Evolutionary conservation across 92 coral and sea anemone species (phyloP).

Genomic region (Heliopora coerulea): DNA sequence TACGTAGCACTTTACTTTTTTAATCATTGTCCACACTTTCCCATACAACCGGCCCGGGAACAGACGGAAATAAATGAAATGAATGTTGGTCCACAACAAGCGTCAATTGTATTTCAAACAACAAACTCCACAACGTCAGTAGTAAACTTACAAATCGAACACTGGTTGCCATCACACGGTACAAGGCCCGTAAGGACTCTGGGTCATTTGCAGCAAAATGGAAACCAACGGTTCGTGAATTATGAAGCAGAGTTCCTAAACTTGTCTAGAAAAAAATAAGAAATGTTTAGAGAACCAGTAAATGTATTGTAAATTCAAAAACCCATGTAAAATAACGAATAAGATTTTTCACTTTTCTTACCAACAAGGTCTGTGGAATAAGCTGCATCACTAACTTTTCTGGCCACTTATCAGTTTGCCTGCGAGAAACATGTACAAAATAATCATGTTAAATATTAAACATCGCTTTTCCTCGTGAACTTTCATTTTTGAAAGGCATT

Average conservation of each 20-base stretch:
- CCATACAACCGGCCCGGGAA: too few species aligned
- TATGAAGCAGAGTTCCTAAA: conserved; percentile 81
- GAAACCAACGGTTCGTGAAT: conserved; percentile 90
- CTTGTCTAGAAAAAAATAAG: conserved; percentile 65
- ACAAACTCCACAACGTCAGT: not conserved
- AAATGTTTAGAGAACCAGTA: too few species aligned
- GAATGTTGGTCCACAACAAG: not conserved
- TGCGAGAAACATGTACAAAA: conserved; percentile 38
- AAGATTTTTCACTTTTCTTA: conserved; percentile 38
- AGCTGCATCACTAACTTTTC: conserved; percentile 84
- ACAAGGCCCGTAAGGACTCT: conserved; percentile 78
- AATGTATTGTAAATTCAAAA: too few species aligned
- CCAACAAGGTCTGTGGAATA: conserved; percentile 88
- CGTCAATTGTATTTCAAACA: not conserved
- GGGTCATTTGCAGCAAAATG: conserved; percentile 97
- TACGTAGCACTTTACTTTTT: too few species aligned
- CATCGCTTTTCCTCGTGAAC: too few species aligned
- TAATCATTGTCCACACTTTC: too few species aligned
- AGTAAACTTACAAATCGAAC: conserved; percentile 81
- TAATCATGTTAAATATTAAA: too few species aligned
- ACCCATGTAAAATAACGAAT: not conserved
- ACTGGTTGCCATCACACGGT: conserved; percentile 93
- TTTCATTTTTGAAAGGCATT: too few species aligned
- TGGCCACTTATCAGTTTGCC: conserved; percentile 93
- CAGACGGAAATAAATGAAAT: too few species aligned